These are phyloP conservation scores for Triops cancriformis DNA, from an alignment of 1,140 invertebrate species.

Conservation along the genomic window DNA sequence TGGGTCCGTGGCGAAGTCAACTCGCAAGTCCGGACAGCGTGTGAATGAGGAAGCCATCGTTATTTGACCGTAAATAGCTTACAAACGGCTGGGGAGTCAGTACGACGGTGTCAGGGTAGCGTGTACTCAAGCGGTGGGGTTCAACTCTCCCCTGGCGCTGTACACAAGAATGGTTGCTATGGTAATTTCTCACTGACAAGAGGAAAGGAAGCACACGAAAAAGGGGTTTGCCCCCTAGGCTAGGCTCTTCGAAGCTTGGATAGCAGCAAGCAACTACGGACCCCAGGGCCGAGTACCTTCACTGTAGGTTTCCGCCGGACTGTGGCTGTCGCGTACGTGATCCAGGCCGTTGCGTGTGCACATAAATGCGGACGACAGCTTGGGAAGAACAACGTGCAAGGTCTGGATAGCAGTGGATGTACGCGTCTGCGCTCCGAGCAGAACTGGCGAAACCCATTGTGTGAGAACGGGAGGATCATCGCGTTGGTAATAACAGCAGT, in stretches of 20 bases:
- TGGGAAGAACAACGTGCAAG: not conserved
- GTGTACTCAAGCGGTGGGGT: not conserved
- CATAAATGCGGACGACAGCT: not conserved
- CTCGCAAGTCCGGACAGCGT: not conserved
- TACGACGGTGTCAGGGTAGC: not conserved
- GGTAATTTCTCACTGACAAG: not conserved
- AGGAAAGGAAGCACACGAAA: not conserved
- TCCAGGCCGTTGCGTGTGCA: not conserved
- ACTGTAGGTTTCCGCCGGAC: not conserved
- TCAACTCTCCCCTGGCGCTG: not conserved
- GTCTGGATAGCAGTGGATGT: not conserved
- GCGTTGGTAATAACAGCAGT: too few species aligned
- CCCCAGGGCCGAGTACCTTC: not conserved
- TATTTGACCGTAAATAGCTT: not conserved
- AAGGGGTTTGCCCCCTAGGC: not conserved
- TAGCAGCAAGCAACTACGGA: not conserved
- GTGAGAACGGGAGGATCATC: too few species aligned
- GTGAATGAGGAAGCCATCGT: conserved; percentile 1
- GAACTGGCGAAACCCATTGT: too few species aligned
- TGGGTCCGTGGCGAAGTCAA: not conserved
- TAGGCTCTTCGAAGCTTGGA: not conserved
- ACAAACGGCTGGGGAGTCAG: not conserved
- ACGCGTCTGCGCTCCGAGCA: not conserved
- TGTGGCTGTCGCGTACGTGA: not conserved
- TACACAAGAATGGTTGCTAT: not conserved